Evolutionary conservation across 2,113 vertebrate genomes (phyloP), one percentile per base, ranked within the genome.

Genomic region (Oenanthe oenanthe): DNA sequence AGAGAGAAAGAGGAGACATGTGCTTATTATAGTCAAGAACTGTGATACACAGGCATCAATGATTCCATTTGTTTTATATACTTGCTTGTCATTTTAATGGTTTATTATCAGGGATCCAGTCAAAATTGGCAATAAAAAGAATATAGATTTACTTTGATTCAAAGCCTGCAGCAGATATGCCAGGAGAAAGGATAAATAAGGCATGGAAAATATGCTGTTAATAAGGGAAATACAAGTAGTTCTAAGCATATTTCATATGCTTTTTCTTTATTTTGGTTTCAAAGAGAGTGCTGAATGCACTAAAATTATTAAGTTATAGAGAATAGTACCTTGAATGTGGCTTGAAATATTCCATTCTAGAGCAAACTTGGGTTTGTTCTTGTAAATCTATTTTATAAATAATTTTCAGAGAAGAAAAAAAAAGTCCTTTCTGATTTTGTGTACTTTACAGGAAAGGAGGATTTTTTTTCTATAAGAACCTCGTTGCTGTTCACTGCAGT

Each of bases 111-210:
- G 75, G 78, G 60, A 95, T 92, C 67, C 94, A 96, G 85, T 93
- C 85, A 96, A 94, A 96, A 94, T 56, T 90, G 71, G 93, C 93
- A 95, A 95, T 95, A 95, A 97, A 96, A 96, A 88, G 93, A 96
- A 94, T 76, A 78, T 53, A 89, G 56, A 60, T 96, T 93, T 93
- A 80, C 88, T 89, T 93, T 95, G 93, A 96, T 94, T 96, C 92
- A 93, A 88, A 90, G 78, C 80, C 85, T 96, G 93, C 63, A 63
- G 71, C 85, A 93, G 79, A 97, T 85, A 83, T 83, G 82, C 88
- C 92, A 92, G 92, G 81, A 96, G 85, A 93, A 94, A 73, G 63
- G 56, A 97, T 96, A 96, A 97, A 96, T 93, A 97, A 97, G 72
- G 78, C 94, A 96, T 89, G 71, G 82, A 85, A 95, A 95, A 95